These are phyloP conservation scores for Hoplodrina ambigua DNA, from an alignment of 2,888 invertebrate genomes.

Conservation along the genomic window DNA sequence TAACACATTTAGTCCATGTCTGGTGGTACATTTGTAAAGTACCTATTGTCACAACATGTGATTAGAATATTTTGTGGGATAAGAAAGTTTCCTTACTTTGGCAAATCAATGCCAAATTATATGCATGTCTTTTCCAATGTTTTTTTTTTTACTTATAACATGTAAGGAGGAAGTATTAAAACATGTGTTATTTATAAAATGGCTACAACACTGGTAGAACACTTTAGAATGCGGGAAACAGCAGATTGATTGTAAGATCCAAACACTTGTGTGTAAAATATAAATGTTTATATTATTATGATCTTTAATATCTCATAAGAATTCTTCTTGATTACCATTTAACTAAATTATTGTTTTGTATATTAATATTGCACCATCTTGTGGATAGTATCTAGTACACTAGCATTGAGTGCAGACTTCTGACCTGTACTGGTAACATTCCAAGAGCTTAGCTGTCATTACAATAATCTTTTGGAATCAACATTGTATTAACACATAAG, in stretches of 20 bases:
- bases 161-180: not conserved
- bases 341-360: constrained; percentile 44
- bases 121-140: not conserved
- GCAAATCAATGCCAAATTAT: constrained; percentile 19
- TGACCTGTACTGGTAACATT: constrained; percentile 66
- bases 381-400: constrained; percentile 33
- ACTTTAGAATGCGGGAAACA: constrained; percentile 7
- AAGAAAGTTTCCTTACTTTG: not conserved
- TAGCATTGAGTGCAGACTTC: constrained; percentile 37
- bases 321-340: constrained; percentile 16
- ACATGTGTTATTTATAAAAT: not conserved
- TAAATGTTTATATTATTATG: constrained; percentile 30
- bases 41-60: not conserved
- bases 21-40: constrained; percentile 10
- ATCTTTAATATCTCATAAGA: constrained; percentile 44
- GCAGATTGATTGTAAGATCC: constrained; percentile 1
- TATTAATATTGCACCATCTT: constrained; percentile 51
- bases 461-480: constrained; percentile 59
- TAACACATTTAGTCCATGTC: not conserved
- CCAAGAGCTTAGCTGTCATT: constrained; percentile 67
- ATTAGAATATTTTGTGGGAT: constrained; percentile 16
- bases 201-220: not conserved
- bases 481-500: constrained; percentile 46
- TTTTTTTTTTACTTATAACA: not conserved
- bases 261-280: constrained; percentile 29